A percentile compares a stretch with the other conserved stretches of the same genome.
These are phyloP conservation scores for Lysandra bellargus DNA, from an alignment of 2,888 invertebrate genomes.

Conservation along the genomic window DNA sequence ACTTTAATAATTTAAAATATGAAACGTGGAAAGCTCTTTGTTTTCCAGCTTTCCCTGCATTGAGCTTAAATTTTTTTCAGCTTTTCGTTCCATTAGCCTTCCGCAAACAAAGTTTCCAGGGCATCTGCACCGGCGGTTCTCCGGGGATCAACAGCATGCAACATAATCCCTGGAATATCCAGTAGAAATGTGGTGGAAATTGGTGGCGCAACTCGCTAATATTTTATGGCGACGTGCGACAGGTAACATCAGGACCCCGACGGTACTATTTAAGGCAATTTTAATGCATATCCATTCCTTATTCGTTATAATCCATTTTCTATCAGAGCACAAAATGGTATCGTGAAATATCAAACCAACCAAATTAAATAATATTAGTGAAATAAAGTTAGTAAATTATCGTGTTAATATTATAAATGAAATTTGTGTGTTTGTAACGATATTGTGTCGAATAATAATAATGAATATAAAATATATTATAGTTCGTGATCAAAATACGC, in stretches of 20 bases:
- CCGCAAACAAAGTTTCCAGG: constrained; percentile 18
- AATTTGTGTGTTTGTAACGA: too few relatives aligned
- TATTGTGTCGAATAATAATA: too few relatives aligned
- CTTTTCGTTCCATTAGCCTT: constrained; percentile 1
- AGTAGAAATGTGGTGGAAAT: constrained; percentile 11
- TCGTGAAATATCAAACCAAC: too few relatives aligned
- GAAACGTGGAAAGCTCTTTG: not conserved
- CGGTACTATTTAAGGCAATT: not conserved
- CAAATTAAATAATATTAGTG: too few relatives aligned
- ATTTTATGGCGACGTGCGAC: not conserved
- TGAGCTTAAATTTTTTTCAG: constrained; percentile 4
- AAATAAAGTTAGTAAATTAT: too few relatives aligned
- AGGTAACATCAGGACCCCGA: not conserved
- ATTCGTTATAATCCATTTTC: too few relatives aligned
- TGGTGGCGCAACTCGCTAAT: constrained; percentile 4
- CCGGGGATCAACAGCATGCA: constrained; percentile 28
- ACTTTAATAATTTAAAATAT: not conserved
- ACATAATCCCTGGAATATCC: constrained; percentile 34
- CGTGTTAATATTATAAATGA: too few relatives aligned
- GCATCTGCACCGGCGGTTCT: constrained; percentile 17
- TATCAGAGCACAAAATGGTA: too few relatives aligned
- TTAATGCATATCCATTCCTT: not conserved
- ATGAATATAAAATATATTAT: too few relatives aligned
- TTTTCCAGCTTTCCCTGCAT: not conserved
- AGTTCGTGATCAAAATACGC: too few relatives aligned